Base-by-base conservation (phyloP, 2,113 vertebrate genomes). In the Laticauda laticaudata region DNA sequence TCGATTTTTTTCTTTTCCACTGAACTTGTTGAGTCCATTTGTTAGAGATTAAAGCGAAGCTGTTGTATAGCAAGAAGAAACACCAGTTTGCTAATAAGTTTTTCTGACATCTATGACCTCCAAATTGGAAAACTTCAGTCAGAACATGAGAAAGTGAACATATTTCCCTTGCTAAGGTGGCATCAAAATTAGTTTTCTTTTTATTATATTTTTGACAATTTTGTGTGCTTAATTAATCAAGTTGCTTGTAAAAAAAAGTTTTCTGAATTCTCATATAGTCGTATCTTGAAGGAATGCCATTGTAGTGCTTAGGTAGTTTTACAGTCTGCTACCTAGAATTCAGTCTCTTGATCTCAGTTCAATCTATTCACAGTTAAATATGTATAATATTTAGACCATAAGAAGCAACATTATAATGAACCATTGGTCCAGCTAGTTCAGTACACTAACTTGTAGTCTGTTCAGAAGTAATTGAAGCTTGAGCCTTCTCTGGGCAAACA, bases 71-170 rank as follows among this genome's bases (percentile, higher is more conserved):
- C 45, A 96, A n/a, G 34, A 34, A 64, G 91, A 5, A 0, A 48
- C 93, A 95, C 93, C 53, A 91, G 95, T 92, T 94, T 87, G 86
- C 24, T 96, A 94, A 95, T 96, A 96, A 90, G 45, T 94, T 97
- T 96, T 93, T 3, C 15, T 96, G 39, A 95, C 91, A 54, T 96
- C 59, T 34, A 34, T 90, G 56, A 87, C 20, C 85, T 94, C 57
- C 51, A 48, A 69, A 57, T 0, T n/a, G 85, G 85, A 54, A 90
- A 95, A 90, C 88, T 91, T 95, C 96, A 95, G 20, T 20, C 95
- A 88, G 20, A 55, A 3, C 3, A 90, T 43, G 18, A 61, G 87
- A 94, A 93, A 39, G 2, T 1, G 89, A 93, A 92, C 0, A 18
- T 4, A 29, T 54, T 89, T 95, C 92, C 56, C 26, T 89, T 90